phyloP scores from a whole-genome alignment of 2,113 vertebrate species.

The Vombatus ursinus region DNA sequence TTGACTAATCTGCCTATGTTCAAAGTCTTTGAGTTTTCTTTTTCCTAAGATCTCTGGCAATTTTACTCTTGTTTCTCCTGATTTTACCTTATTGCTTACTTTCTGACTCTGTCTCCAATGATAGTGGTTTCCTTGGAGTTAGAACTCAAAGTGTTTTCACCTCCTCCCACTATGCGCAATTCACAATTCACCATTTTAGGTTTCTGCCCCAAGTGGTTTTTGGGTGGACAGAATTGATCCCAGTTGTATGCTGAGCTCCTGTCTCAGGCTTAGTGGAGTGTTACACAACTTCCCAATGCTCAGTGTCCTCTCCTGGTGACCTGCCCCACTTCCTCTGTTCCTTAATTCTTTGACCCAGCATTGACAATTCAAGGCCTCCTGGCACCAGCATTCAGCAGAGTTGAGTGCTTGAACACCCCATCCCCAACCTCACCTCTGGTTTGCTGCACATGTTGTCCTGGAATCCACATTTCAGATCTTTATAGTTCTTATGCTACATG shows the following conservation, averaged over 20 bases:
- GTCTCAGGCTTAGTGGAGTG: neutral
- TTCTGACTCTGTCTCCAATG: neutral
- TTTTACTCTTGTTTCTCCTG: neutral
- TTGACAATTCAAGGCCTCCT: neutral
- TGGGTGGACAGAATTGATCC: neutral
- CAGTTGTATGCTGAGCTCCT: neutral
- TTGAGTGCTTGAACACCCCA: neutral
- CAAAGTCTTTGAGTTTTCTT: neutral
- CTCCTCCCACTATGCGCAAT: neutral
- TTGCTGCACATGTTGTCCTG: neutral
- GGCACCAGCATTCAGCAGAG: neutral
- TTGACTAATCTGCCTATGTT: neutral
- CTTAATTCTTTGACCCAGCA: neutral
- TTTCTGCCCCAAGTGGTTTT: neutral
- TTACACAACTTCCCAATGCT: neutral
- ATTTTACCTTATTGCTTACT: neutral
- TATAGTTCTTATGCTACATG: neutral
- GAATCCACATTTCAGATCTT: neutral
- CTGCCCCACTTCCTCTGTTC: neutral
- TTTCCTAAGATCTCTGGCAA: neutral
- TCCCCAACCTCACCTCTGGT: neutral
- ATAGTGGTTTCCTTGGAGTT: neutral
- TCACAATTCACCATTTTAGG: neutral
- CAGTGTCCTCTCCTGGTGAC: neutral
- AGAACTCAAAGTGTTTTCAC: neutral